phyloP scores from a whole-genome alignment of 2,113 vertebrate species.

The Malurus alboscapulatus region DNA sequence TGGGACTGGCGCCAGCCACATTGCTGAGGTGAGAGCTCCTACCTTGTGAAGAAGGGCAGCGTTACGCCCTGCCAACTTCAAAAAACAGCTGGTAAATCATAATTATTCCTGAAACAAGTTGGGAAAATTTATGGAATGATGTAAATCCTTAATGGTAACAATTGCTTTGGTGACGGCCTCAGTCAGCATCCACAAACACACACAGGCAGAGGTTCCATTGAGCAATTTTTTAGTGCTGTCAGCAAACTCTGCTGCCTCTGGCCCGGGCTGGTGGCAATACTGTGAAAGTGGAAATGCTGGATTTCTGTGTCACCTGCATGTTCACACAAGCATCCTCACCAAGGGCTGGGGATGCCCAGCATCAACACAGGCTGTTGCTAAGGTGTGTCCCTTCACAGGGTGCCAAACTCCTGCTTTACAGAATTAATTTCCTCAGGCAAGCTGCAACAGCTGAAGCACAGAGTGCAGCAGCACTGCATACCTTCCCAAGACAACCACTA shows the following conservation, averaged over 20 bases:
- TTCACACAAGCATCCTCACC: not conserved
- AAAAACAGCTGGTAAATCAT: not conserved
- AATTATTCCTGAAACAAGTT: not conserved
- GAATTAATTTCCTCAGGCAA: not conserved
- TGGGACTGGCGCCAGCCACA: fast-evolving
- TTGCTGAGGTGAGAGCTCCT: not conserved
- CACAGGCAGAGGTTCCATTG: not conserved
- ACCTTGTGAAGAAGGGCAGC: not conserved
- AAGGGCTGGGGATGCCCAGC: not conserved
- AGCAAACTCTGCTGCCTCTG: not conserved
- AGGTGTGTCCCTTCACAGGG: not conserved
- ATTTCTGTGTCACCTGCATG: not conserved
- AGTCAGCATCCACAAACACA: not conserved
- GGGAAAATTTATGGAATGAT: not conserved
- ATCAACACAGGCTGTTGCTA: not conserved
- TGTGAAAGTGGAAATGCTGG: fast-evolving
- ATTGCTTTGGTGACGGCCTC: not conserved
- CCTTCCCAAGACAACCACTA: not conserved
- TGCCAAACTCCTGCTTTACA: not conserved
- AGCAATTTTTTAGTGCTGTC: not conserved
- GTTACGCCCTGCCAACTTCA: fast-evolving
- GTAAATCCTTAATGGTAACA: not conserved
- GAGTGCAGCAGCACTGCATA: not conserved
- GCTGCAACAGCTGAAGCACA: not conserved
- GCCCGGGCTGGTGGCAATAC: fast-evolving